Conservation (phyloP, 2,797 vertebrate genomes). For the Sebastes taczanowskii region DNA sequence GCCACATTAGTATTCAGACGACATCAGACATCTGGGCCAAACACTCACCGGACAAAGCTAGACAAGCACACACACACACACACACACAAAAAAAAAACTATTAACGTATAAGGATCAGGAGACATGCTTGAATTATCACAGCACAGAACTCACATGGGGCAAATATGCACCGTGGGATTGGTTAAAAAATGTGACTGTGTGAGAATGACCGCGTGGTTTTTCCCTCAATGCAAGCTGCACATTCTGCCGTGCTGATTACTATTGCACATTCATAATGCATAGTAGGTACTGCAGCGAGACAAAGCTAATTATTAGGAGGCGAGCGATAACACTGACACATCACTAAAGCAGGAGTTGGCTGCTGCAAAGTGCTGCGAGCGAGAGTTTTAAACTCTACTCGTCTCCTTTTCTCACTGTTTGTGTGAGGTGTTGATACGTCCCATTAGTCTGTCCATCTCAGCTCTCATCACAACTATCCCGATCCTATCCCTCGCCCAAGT, state of each 20-base stretch:
- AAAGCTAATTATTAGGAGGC: conserved; percentile 72
- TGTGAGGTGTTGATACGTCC: conserved; percentile 57
- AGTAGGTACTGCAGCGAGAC: conserved; percentile 47
- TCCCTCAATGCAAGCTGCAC: conserved; percentile 46
- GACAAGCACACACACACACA: conserved; percentile 14
- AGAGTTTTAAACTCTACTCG: conserved; percentile 47
- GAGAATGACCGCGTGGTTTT: conserved; percentile 8
- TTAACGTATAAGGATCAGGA: conserved; percentile 18
- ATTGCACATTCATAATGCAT: conserved; percentile 46
- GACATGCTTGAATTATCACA: conserved; percentile 41
- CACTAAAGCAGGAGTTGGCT: conserved; percentile 45
- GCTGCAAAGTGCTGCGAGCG: conserved; percentile 49
- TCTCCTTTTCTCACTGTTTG: conserved; percentile 51
- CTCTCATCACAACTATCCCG: background rate
- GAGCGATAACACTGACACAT: conserved; percentile 71
- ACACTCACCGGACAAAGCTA: conserved; percentile 52
- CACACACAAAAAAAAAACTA: background rate
- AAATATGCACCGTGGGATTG: conserved; percentile 12
- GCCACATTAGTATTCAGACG: conserved; percentile 54
- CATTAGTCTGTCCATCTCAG: conserved; percentile 65
- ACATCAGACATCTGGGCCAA: conserved; percentile 43
- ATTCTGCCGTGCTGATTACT: conserved; percentile 55
- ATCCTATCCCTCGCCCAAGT: background rate
- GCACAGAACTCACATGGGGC: background rate
- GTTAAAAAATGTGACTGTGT: conserved; percentile 11